phyloP scores from a whole-genome alignment of 2,797 vertebrate species.

The Meriones psammophilus region DNA sequence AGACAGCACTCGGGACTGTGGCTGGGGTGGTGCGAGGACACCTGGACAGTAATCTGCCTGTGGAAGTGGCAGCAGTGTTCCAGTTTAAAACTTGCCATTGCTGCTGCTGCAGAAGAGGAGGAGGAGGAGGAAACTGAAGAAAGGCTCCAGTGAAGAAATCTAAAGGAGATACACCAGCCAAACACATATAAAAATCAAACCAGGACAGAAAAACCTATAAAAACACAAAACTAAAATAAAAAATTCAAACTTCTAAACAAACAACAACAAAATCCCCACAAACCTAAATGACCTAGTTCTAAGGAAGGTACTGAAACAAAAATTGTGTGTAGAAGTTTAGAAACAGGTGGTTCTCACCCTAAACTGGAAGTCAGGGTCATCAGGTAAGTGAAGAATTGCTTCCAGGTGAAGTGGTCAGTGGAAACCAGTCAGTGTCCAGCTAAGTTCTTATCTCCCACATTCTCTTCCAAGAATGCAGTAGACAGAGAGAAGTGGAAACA shows the following conservation, averaged over 20 bases:
- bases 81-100: background rate
- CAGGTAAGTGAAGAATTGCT: background rate
- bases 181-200: background rate
- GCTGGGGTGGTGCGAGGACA: fast-evolving
- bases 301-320: background rate
- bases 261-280: background rate
- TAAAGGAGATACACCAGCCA: background rate
- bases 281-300: background rate
- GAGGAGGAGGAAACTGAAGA: background rate
- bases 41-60: background rate
- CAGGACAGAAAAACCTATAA: background rate
- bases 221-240: background rate
- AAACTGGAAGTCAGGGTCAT: background rate
- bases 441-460: background rate
- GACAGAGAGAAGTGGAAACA: background rate
- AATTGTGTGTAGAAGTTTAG: background rate
- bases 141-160: background rate
- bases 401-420: background rate
- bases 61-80: background rate
- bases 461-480: background rate
- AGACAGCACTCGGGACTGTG: background rate
- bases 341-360: background rate
- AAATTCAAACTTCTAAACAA: too few species aligned
- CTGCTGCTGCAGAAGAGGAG: background rate
- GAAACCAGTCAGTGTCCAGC: background rate